A percentile compares a stretch with the other conserved stretches of the same genome.
phyloP scores from a whole-genome alignment of 2,797 vertebrate species.

The Phrynocephalus vlangalii region DNA sequence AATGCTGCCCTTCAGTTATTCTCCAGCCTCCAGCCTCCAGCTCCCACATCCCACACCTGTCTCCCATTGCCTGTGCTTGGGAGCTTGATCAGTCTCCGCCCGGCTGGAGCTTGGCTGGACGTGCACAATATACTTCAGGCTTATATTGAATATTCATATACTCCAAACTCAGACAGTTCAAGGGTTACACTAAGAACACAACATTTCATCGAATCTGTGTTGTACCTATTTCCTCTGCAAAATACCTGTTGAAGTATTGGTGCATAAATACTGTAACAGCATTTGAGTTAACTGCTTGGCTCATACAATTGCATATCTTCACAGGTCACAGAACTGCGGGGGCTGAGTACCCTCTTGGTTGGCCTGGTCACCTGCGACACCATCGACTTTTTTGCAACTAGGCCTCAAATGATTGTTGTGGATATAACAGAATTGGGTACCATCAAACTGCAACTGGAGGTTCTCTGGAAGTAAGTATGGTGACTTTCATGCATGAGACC shows the following conservation, averaged over 20 bases:
- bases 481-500: background rate
- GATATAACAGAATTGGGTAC: conserved; percentile 97
- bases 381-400: conserved; percentile 87
- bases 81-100: too few relatives aligned
- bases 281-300: background rate
- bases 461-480: conserved; percentile 90
- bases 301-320: background rate
- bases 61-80: too few relatives aligned
- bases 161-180: too few relatives aligned
- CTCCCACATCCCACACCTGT: too few relatives aligned
- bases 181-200: too few relatives aligned
- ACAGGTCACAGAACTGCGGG: conserved; percentile 93
- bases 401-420: conserved; percentile 90
- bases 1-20: too few relatives aligned
- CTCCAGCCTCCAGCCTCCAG: too few relatives aligned
- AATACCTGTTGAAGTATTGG: too few relatives aligned
- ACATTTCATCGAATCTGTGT: background rate
- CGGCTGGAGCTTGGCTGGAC: too few relatives aligned
- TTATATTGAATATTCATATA: too few relatives aligned
- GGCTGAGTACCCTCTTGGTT: conserved; percentile 88
- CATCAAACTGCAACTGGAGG: conserved; percentile 95
- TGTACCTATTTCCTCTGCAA: background rate
- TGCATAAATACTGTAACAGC: background rate
- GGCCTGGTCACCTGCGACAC: conserved; percentile 90
- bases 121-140: too few relatives aligned